A percentile compares a stretch with the other conserved stretches of the same genome.
These are phyloP conservation scores for Vesta saturnalis DNA, from an alignment of 2,888 invertebrate species.

Conservation along the genomic window DNA sequence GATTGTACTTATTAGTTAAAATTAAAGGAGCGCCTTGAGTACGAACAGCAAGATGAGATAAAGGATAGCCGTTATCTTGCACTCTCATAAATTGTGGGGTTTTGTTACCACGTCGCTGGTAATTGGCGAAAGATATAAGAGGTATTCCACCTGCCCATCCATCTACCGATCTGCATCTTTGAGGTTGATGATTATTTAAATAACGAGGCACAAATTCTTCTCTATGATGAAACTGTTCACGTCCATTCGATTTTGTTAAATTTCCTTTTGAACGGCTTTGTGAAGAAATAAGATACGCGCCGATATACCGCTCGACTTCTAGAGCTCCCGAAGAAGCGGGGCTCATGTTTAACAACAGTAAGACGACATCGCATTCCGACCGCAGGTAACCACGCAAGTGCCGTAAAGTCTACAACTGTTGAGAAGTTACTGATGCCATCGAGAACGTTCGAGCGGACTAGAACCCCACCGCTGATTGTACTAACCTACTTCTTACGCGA, in stretches of 20 bases:
- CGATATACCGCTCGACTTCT: constrained; percentile 72
- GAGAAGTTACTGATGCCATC: constrained; percentile 46
- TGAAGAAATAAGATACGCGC: constrained; percentile 69
- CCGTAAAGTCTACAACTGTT: constrained; percentile 42
- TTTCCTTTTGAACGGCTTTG: constrained; percentile 61
- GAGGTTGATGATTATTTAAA: constrained; percentile 55
- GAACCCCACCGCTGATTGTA: constrained; percentile 56
- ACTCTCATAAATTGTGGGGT: constrained; percentile 29
- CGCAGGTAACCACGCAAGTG: constrained; percentile 55
- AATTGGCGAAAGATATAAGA: constrained; percentile 79
- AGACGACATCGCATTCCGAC: constrained; percentile 53
- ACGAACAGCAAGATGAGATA: constrained; percentile 82
- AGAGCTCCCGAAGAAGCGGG: constrained; percentile 72
- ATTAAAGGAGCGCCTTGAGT: constrained; percentile 88
- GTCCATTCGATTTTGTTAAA: constrained; percentile 25
- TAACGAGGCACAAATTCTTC: constrained; percentile 64
- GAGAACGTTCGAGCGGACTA: constrained; percentile 52
- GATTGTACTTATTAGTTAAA: constrained; percentile 71
- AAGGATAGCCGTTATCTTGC: constrained; percentile 62
- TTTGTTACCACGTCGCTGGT: constrained; percentile 29
- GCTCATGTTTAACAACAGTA: constrained; percentile 69
- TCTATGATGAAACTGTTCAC: constrained; percentile 47
- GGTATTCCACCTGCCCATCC: constrained; percentile 82
- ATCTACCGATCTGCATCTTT: constrained; percentile 64
- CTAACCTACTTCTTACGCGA: constrained; percentile 59